Base-by-base conservation (phyloP, 2,113 vertebrate species). In the Podarcis cretensis region DNA sequence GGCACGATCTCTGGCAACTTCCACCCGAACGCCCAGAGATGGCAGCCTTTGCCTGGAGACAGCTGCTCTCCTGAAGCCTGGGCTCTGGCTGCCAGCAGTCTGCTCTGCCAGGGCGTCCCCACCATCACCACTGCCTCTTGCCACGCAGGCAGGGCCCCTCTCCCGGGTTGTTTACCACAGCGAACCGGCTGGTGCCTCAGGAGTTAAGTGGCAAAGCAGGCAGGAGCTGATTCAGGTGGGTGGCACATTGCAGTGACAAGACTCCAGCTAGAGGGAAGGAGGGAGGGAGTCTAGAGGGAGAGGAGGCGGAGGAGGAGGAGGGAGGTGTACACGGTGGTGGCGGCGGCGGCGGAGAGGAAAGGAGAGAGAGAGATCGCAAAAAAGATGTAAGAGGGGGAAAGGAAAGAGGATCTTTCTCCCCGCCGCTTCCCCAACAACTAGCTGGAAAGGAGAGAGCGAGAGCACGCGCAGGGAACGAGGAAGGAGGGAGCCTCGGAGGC, bases 151-250 rank as follows among this genome's bases (percentile, higher is more conserved):
- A 54, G 48, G 10, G 48, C 16, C 40, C n/a, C 54, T 78, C 23
- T 30, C 43, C 40, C 76, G 8, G 21, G 59, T 76, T 76, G 89
- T 82, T 86, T 66, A 81, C 27, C 14, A 21, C 25, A 25, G 68
- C 27, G 69, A 0, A 76, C 81, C 2, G 1, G 4, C 43, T 78
- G 7, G 95, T 35, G 89, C 86, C 10, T 84, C 87, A 83, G 90
- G 95, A 86, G 95, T 93, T 94, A 95, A 94, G 40, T 8, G 30
- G 77, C 2, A 25, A 88, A 87, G 93, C 81, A 30, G 74, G 89
- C 91, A 68, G 85, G 84, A 87, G 93, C 92, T 32, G 91, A 88
- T 87, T 71, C 90, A 90, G 94, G 95, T 95, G 94, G 95, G 94
- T 90, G 95, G 95, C 94, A 90, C 91, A 71, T 81, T 79, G 23